Conservation (phyloP, 2,797 vertebrate genomes). For the Neosilurus hyrtlii region DNA sequence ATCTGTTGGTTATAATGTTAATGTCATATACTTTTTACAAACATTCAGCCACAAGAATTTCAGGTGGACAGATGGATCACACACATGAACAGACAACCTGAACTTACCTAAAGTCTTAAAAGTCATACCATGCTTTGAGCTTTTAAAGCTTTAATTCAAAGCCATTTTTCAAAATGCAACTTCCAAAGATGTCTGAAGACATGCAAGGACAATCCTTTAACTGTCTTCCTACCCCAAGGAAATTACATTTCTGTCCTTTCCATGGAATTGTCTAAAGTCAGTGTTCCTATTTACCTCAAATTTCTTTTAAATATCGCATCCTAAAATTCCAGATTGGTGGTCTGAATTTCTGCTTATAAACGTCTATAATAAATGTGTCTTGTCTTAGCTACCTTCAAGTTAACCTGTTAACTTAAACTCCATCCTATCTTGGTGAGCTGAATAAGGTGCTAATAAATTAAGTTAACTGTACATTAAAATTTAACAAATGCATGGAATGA, state of each 20-base stretch:
- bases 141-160: background rate
- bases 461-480: background rate
- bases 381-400: background rate
- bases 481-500: too few species aligned
- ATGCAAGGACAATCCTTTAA: background rate
- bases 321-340: background rate
- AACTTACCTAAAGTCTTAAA: too few species aligned
- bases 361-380: constrained; percentile 3
- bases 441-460: background rate
- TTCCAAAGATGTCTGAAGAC: background rate
- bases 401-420: background rate
- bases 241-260: background rate
- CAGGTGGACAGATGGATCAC: too few species aligned
- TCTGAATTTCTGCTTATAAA: background rate
- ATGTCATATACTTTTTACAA: too few species aligned
- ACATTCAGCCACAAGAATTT: too few species aligned
- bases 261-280: background rate
- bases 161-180: background rate
- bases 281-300: background rate
- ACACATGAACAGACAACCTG: too few species aligned
- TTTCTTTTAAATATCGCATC: background rate
- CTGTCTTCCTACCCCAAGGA: background rate
- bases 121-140: background rate
- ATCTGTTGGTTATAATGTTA: background rate
- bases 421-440: background rate